These are phyloP conservation scores for Chauna torquata DNA, from an alignment of 2,113 vertebrate species.

Conservation along the genomic window DNA sequence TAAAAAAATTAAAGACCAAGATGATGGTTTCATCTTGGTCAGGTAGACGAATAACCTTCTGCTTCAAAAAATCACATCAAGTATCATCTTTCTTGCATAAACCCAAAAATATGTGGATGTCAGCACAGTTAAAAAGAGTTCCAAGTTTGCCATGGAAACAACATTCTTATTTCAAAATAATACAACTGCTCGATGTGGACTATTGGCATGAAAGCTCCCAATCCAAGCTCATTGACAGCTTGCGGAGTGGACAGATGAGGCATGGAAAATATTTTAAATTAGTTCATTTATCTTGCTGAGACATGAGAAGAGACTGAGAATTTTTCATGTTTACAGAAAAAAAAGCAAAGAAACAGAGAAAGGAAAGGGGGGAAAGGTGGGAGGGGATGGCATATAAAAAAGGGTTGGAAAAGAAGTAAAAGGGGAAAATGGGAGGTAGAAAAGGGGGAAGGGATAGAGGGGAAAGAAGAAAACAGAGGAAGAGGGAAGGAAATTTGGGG, in stretches of 20 bases:
- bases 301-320: constrained; percentile 56
- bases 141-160: constrained; percentile 55
- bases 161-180: constrained; percentile 57
- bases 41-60: neutral
- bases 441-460: neutral
- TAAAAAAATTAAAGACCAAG: neutral
- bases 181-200: constrained; percentile 26
- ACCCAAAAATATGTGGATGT: constrained; percentile 21
- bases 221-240: constrained; percentile 68
- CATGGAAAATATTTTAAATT: constrained; percentile 79
- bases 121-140: neutral
- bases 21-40: neutral
- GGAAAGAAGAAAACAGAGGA: neutral
- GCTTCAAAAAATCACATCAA: neutral
- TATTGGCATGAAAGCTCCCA: constrained; percentile 62
- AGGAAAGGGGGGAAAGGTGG: neutral
- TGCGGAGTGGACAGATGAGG: constrained; percentile 76
- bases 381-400: neutral
- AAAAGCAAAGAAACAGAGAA: neutral
- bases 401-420: neutral
- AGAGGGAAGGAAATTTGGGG: neutral
- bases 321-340: constrained; percentile 46
- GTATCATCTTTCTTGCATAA: constrained; percentile 26
- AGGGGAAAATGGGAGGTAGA: neutral
- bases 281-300: constrained; percentile 79